Base-by-base conservation (phyloP, 2,797 vertebrate genomes). In the Dipus sagitta region DNA sequence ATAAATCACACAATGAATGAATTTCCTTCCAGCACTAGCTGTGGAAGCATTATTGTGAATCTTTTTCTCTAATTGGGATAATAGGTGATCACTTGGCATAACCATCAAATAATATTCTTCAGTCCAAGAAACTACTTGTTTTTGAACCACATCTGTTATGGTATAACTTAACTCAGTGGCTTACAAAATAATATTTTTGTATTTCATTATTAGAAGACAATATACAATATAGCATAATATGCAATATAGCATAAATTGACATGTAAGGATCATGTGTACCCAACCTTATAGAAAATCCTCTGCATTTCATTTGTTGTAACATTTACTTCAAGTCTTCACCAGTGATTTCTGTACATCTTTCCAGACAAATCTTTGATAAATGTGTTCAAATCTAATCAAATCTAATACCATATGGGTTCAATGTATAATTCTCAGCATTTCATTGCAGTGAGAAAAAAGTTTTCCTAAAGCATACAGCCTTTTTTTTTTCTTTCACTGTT, bases 311-410 rank as follows among this genome's bases (percentile, higher is more conserved):
- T 18, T 38, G 24, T 74, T 90, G 47, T 38, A 32, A 18, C 47
- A 78, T 42, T 21, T 82, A 26, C 52, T 67, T 38, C 85, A 15
- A 6, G 6, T 81, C 68, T 76, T 72, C 58, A 26, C 11, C 54
- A 62, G 32, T 60, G 47, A 34, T 75, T 42, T 75, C 52, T 74
- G 26, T 26, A 28, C 3, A 15, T 28, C 42, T 78, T 74, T 64
- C 76, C 54, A 14, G 17, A 62, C 38, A 34, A 32, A 47, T 23
- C 60, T 60, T 85, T 65, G 6, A 58, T 23, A 38, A 77, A 26
- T 7, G 38, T 5, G 15, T 70, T n/a, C n/a, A n/a, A n/a, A n/a
- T n/a, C n/a, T n/a, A n/a, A n/a, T 72, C 4, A 2, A 26, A 0
- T 28, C n/a, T 71, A 6, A 52, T 79, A 18, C 7, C 6, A 0